phyloP scores from a whole-genome alignment of 35 echinoderm and acorn worm species.

The Heliocidaris erythrogramma region DNA sequence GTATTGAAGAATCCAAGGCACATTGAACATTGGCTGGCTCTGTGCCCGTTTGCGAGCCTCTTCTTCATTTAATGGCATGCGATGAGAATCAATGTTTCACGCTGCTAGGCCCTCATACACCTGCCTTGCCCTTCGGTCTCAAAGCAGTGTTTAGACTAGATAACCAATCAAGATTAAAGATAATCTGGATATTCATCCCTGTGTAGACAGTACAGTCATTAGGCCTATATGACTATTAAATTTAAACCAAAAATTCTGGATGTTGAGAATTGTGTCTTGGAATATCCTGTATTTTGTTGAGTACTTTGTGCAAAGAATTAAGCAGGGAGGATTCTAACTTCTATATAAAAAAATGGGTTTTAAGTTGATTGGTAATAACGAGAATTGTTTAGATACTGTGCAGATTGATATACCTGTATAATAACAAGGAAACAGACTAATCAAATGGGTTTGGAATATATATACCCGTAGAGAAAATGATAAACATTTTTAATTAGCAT shows the following conservation, averaged over 20 bases:
- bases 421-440: not conserved
- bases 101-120: not conserved
- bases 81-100: not conserved
- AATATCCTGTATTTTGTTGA: not conserved
- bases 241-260: too few relatives aligned
- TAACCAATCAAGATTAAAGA: not conserved
- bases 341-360: not conserved
- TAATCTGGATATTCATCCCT: not conserved
- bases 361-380: not conserved
- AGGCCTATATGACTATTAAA: not conserved
- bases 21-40: not conserved
- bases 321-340: not conserved
- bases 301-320: not conserved
- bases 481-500: not conserved
- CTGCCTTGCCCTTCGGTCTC: not conserved
- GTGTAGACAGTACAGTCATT: not conserved
- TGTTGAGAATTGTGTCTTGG: not conserved
- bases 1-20: not conserved
- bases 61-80: not conserved
- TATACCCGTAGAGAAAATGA: not conserved
- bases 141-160: not conserved
- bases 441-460: not conserved
- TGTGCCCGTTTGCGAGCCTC: not conserved
- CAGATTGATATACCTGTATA: not conserved
- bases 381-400: not conserved